These are phyloP conservation scores for Bos indicus DNA, from an alignment of 2,113 vertebrate species.

Conservation along the genomic window DNA sequence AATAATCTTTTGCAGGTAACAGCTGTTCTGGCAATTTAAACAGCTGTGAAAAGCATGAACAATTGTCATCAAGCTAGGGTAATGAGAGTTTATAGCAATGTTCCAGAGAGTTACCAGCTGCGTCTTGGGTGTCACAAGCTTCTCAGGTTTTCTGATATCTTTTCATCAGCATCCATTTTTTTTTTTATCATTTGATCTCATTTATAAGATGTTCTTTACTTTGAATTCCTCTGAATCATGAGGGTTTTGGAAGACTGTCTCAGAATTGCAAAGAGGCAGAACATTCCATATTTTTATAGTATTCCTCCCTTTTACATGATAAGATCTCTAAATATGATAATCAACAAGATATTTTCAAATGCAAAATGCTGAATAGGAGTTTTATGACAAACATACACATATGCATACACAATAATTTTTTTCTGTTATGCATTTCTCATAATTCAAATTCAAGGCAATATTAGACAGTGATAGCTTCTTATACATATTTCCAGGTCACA, in stretches of 20 bases:
- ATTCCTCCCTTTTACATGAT: neutral
- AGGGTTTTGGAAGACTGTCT: neutral
- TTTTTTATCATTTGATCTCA: conserved; percentile 50
- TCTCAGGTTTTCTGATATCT: conserved; percentile 21
- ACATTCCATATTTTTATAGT: neutral
- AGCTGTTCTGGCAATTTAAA: conserved; percentile 43
- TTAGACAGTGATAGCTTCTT: neutral
- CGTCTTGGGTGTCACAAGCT: neutral
- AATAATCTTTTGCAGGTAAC: conserved; percentile 43
- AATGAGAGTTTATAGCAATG: conserved; percentile 21
- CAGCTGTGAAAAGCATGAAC: conserved; percentile 34
- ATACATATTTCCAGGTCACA: neutral
- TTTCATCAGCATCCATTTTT: conserved; percentile 58
- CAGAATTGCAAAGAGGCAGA: neutral
- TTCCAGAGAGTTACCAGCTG: conserved; percentile 44
- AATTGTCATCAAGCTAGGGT: conserved; percentile 41
- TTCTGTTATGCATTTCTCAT: neutral
- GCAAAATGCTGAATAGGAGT: neutral
- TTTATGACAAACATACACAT: neutral
- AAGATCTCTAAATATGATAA: conserved; percentile 26
- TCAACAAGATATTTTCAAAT: conserved; percentile 6
- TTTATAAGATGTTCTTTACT: conserved; percentile 15
- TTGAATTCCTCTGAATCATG: conserved; percentile 34
- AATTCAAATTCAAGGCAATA: neutral
- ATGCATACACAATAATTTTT: neutral